A percentile compares a stretch with the other conserved stretches of the same genome.
phyloP scores from a whole-genome alignment of 2,113 vertebrate species.

The Choloepus hoffmanni region DNA sequence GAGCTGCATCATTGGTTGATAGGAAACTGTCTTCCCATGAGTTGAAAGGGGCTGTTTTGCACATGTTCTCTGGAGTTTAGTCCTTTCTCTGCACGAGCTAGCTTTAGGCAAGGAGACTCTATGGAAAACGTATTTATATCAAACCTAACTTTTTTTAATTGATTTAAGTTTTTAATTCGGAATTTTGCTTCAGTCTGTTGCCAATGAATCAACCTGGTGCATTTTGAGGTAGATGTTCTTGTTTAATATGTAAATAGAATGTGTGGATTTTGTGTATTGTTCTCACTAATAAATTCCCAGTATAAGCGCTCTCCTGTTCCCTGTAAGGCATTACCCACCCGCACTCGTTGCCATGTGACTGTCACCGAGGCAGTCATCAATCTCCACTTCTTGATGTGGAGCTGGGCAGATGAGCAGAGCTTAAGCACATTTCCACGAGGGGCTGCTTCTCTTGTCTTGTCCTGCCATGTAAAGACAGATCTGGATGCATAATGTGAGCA shows the following conservation, averaged over 20 bases:
- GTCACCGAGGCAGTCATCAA: no score
- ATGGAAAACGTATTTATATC: background rate
- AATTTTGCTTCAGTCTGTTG: background rate
- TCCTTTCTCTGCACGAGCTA: background rate
- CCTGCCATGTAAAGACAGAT: background rate
- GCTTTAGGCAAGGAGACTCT: background rate
- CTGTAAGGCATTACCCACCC: rapidly evolving
- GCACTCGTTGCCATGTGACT: background rate
- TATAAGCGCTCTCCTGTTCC: background rate
- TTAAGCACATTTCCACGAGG: rapidly evolving
- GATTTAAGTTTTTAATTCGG: background rate
- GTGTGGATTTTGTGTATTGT: background rate
- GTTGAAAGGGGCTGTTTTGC: background rate
- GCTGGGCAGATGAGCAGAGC: background rate
- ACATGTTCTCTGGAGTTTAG: background rate
- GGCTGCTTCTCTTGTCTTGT: no score
- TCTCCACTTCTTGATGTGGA: background rate
- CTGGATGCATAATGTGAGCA: background rate
- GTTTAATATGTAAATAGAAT: background rate
- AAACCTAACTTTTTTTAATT: background rate
- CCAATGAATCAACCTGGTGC: background rate
- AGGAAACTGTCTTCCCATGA: no score
- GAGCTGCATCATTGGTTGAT: rapidly evolving
- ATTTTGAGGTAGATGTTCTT: background rate
- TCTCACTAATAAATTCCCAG: background rate